phyloP scores from a whole-genome alignment of 2,888 invertebrate genomes.

The Arctia plantaginis region DNA sequence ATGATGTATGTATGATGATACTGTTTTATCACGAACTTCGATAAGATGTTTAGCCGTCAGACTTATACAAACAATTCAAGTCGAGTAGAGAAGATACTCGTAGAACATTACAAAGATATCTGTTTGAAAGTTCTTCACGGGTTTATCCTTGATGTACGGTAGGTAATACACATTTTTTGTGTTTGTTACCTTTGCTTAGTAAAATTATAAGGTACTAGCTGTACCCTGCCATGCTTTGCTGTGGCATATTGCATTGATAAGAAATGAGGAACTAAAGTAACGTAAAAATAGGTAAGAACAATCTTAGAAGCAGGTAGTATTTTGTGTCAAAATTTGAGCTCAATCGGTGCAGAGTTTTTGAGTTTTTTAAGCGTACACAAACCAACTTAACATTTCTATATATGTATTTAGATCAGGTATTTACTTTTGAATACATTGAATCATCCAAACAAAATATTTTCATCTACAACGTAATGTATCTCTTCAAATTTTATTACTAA shows the following conservation, averaged over 20 bases:
- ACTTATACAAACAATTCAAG: neutral
- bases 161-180: neutral
- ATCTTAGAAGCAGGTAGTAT: too few relatives aligned
- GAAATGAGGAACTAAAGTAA: too few relatives aligned
- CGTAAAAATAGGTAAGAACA: too few relatives aligned
- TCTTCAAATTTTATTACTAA: constrained; percentile 49
- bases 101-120: neutral
- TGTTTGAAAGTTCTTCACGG: too few relatives aligned
- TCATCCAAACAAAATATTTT: constrained; percentile 19
- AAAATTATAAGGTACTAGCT: neutral
- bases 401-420: too few relatives aligned
- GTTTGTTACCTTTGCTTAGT: neutral
- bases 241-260: too few relatives aligned
- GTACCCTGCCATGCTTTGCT: too few relatives aligned
- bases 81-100: neutral
- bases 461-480: constrained; percentile 29
- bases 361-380: too few relatives aligned
- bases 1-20: neutral
- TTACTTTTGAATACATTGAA: constrained; percentile 5
- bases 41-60: neutral
- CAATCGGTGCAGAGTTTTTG: too few relatives aligned
- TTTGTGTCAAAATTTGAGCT: too few relatives aligned
- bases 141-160: too few relatives aligned
- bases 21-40: neutral
- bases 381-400: too few relatives aligned